These are phyloP conservation scores for Ceratina calcarata DNA, from an alignment of 1,140 invertebrate species.

Conservation along the genomic window DNA sequence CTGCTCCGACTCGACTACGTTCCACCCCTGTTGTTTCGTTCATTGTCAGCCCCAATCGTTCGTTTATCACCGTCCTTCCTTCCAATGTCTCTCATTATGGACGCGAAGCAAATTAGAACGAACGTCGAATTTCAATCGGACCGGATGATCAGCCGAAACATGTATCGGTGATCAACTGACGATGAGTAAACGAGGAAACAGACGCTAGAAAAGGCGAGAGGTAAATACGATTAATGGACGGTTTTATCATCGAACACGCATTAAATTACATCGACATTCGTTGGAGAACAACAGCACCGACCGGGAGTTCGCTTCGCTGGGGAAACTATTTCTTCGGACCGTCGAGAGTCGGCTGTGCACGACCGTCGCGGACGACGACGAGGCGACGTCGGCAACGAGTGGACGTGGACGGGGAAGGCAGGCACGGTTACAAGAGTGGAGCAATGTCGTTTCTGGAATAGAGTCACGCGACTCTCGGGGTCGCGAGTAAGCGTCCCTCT, in stretches of 20 bases:
- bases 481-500: slow-evolving; percentile 43
- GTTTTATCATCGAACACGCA: background rate
- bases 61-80: background rate
- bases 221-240: background rate
- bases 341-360: too few relatives aligned
- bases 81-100: background rate
- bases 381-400: background rate
- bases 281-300: background rate
- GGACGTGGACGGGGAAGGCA: too few relatives aligned
- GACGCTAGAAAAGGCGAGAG: background rate
- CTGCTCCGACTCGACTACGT: background rate
- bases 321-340: too few relatives aligned
- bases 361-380: too few relatives aligned
- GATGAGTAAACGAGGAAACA: background rate
- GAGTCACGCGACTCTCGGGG: slow-evolving; percentile 42
- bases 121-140: background rate
- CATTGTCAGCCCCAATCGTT: background rate
- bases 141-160: background rate
- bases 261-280: slow-evolving; percentile 24
- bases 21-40: background rate
- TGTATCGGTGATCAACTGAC: too few relatives aligned
- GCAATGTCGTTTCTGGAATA: slow-evolving; percentile 45
- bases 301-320: too few relatives aligned
- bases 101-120: background rate
- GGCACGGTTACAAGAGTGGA: slow-evolving; percentile 22